phyloP scores from a whole-genome alignment of 2,113 vertebrate genomes.

The Macroglossus sobrinus region DNA sequence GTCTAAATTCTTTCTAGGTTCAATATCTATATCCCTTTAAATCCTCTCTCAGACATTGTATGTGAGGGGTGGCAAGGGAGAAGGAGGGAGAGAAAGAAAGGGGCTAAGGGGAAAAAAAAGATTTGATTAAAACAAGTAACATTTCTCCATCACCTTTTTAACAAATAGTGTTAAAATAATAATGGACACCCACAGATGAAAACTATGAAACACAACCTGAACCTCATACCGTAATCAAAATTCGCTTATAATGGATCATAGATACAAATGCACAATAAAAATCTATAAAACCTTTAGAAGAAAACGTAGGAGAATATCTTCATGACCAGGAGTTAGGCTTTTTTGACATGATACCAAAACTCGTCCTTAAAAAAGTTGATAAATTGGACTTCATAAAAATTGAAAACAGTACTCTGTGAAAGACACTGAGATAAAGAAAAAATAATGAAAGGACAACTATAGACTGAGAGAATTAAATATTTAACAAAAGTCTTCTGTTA shows the following conservation, averaged over 20 bases:
- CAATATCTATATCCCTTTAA: not conserved
- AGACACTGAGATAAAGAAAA: not conserved
- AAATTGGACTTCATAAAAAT: not conserved
- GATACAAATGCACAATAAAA: not conserved
- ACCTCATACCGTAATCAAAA: not conserved
- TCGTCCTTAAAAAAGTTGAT: not conserved
- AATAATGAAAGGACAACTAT: not conserved
- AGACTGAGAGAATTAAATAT: not conserved
- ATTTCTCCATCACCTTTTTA: not conserved
- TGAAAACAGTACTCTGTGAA: not conserved
- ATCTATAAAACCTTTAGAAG: not conserved
- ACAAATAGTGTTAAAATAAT: no score
- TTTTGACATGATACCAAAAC: not conserved
- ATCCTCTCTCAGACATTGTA: not conserved
- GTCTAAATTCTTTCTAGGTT: not conserved
- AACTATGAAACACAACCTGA: not conserved
- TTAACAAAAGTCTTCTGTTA: not conserved
- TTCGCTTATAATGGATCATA: not conserved
- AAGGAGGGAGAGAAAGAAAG: no score
- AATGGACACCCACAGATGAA: not conserved
- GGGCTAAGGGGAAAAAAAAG: not conserved
- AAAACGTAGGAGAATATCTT: not conserved
- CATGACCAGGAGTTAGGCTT: not conserved
- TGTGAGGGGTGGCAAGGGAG: no score
- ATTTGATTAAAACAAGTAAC: not conserved